A percentile compares a stretch with the other conserved stretches of the same genome.
These are phyloP conservation scores for Gobio gobio DNA, from an alignment of 2,113 vertebrate genomes.

Conservation along the genomic window DNA sequence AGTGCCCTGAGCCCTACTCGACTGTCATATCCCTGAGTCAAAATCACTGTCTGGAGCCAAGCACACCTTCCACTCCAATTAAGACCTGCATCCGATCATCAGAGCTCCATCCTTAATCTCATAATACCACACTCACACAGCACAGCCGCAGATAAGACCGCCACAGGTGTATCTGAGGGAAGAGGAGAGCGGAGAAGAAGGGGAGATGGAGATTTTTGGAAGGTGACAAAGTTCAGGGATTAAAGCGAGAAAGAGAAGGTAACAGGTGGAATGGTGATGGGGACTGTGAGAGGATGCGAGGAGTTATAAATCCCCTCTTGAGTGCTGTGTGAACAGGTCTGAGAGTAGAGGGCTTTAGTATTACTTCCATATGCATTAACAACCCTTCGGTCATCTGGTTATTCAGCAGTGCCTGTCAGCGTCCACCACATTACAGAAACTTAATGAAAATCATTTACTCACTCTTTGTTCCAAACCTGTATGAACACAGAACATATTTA, in stretches of 20 bases:
- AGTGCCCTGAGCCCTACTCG: slow-evolving; percentile 21
- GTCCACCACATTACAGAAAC: not conserved
- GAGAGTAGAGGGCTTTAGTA: slow-evolving; percentile 21
- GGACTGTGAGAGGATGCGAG: not conserved
- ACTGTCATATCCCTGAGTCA: slow-evolving; percentile 35
- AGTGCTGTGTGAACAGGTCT: not conserved
- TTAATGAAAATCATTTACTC: not conserved
- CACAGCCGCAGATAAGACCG: slow-evolving; percentile 24
- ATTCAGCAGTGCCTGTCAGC: slow-evolving; percentile 24
- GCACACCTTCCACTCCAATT: slow-evolving; percentile 60
- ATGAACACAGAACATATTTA: not conserved
- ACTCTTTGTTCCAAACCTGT: not conserved
- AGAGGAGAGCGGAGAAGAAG: not conserved
- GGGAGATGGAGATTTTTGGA: slow-evolving; percentile 8
- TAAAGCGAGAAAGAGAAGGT: slow-evolving; percentile 8
- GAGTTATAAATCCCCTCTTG: not conserved
- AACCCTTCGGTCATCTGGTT: slow-evolving; percentile 18
- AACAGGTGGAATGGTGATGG: slow-evolving; percentile 24
- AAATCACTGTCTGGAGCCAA: slow-evolving; percentile 55
- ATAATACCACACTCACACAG: slow-evolving; percentile 45
- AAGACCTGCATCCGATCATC: slow-evolving; percentile 48
- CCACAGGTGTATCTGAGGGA: slow-evolving; percentile 30
- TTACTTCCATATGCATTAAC: slow-evolving; percentile 41
- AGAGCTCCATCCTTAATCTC: slow-evolving; percentile 48
- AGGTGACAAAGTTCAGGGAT: slow-evolving; percentile 40